Evolutionary conservation across 2,113 vertebrate genomes (phyloP).

Genomic region (Carettochelys insculpta): DNA sequence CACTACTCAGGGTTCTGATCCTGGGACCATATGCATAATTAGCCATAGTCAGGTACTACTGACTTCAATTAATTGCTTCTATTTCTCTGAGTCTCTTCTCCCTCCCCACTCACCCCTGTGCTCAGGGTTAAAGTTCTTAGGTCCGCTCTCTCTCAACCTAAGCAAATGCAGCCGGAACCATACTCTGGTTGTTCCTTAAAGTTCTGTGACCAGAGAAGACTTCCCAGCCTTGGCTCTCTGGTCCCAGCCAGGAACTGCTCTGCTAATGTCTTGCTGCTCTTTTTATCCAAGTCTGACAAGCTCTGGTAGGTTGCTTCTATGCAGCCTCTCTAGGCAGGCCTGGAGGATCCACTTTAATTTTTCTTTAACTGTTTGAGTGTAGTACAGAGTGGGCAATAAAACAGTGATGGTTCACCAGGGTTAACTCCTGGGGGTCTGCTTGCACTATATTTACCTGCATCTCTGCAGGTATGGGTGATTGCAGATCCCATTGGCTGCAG

Average conservation of each 20-base stretch:
- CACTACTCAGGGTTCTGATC: not conserved
- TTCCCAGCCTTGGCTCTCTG: not conserved
- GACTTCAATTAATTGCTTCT: not conserved
- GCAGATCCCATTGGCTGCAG: too few species aligned
- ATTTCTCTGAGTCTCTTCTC: not conserved
- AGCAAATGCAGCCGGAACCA: not conserved
- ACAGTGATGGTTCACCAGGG: too few species aligned
- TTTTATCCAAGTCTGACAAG: too few species aligned
- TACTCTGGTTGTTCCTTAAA: not conserved
- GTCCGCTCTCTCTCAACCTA: not conserved
- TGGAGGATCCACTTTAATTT: not conserved
- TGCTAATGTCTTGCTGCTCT: not conserved
- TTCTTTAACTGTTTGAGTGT: not conserved
- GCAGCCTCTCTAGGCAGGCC: not conserved
- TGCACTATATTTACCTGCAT: too few species aligned
- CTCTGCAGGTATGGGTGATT: too few species aligned
- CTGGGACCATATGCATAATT: not conserved
- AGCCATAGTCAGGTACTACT: not conserved
- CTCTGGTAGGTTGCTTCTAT: not conserved
- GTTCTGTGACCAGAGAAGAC: not conserved
- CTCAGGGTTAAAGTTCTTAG: not conserved
- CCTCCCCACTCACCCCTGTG: not conserved
- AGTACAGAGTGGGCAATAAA: too few species aligned
- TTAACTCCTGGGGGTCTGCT: too few species aligned
- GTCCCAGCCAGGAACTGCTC: not conserved